Percentiles rank a stretch among this genome's conserved stretches.
Evolutionary conservation across 2,797 vertebrate genomes (phyloP).

Genomic region (Vireo griseus): DNA sequence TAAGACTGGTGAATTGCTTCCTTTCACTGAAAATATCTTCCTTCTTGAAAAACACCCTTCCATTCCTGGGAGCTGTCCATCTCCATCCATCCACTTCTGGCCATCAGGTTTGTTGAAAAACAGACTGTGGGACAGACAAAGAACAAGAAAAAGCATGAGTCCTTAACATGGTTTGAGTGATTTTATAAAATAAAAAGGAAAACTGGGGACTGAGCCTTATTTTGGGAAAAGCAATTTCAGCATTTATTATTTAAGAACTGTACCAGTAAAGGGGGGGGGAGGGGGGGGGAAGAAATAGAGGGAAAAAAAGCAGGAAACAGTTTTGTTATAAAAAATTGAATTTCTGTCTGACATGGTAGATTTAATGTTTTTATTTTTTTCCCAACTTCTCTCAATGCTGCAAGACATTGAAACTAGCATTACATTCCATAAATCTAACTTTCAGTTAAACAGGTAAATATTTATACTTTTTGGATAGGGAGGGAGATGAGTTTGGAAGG

Average conservation of each 20-base stretch:
- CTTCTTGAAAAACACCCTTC: neutral
- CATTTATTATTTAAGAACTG: neutral
- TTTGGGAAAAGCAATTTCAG: neutral
- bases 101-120: neutral
- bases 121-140: neutral
- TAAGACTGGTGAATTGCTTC: neutral
- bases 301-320: neutral
- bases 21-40: neutral
- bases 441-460: neutral
- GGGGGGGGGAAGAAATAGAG: accelerated
- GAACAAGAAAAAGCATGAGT: neutral
- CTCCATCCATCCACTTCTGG: neutral
- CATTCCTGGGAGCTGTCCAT: neutral
- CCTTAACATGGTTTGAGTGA: neutral
- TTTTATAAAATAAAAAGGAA: neutral
- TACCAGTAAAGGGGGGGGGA: accelerated
- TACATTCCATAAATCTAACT: neutral
- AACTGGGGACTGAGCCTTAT: neutral
- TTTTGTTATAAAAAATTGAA: neutral
- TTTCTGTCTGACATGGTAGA: neutral
- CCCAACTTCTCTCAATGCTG: neutral
- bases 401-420: neutral
- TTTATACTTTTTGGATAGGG: neutral
- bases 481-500: no score
- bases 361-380: neutral